Percentiles rank a stretch among this genome's conserved stretches.
Conservation (phyloP, 2,888 invertebrate genomes). For the Anodontia alba region DNA sequence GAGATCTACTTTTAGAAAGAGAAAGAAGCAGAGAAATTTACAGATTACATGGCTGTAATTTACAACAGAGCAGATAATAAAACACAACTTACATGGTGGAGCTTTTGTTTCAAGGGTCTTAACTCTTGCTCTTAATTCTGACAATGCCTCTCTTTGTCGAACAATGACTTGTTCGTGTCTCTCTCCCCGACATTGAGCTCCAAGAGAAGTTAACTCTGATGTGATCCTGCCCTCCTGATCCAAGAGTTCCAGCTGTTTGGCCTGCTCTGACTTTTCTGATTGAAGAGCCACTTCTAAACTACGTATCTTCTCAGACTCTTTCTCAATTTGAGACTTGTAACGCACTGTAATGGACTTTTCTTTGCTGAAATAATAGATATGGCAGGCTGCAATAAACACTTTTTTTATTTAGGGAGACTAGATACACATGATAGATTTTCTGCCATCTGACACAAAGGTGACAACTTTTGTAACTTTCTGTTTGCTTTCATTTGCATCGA, state of each 20-base stretch:
- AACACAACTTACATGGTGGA: constrained; percentile 76
- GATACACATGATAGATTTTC: too few relatives aligned
- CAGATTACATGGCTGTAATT: too few relatives aligned
- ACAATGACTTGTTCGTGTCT: constrained; percentile 83
- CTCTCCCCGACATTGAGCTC: constrained; percentile 84
- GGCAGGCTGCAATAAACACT: neutral
- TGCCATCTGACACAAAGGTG: too few relatives aligned
- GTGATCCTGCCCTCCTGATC: constrained; percentile 83
- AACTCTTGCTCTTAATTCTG: constrained; percentile 82
- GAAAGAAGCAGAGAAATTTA: too few relatives aligned
- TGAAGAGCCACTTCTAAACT: constrained; percentile 75
- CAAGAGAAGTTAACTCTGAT: constrained; percentile 83
- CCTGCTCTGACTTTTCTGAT: constrained; percentile 77
- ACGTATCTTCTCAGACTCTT: constrained; percentile 64
- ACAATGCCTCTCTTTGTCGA: constrained; percentile 83
- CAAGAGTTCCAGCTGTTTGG: constrained; percentile 76
- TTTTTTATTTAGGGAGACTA: too few relatives aligned
- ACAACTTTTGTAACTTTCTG: too few relatives aligned
- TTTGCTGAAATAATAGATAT: constrained; percentile 69
- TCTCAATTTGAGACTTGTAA: constrained; percentile 73
- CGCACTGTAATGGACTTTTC: constrained; percentile 77
- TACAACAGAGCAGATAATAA: too few relatives aligned
- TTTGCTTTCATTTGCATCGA: too few relatives aligned
- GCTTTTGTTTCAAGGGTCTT: constrained; percentile 80
- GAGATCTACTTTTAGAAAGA: too few relatives aligned